Evolutionary conservation across 2,113 vertebrate genomes (phyloP).

Genomic region (Alligator sinensis): DNA sequence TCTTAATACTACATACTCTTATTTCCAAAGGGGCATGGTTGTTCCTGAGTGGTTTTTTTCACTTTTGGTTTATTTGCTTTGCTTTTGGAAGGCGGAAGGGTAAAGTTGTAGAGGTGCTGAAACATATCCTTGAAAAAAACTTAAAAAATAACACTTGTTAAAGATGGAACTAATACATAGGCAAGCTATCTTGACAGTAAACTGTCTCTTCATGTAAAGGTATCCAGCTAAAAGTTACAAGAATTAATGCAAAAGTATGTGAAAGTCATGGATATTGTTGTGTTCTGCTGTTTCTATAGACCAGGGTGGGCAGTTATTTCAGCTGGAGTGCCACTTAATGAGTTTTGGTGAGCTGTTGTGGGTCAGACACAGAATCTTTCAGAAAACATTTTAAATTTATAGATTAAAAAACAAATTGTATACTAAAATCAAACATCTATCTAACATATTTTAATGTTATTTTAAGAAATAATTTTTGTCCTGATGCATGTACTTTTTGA

Average conservation of each 20-base stretch:
- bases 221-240: neutral
- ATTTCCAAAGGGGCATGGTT: neutral
- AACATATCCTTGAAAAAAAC: neutral
- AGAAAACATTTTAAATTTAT: no score
- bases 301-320: no score
- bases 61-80: neutral
- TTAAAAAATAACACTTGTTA: neutral
- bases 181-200: neutral
- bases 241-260: neutral
- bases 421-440: no score
- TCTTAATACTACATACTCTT: neutral
- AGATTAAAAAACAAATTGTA: no score
- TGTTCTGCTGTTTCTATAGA: no score
- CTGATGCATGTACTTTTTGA: no score
- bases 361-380: no score
- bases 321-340: no score
- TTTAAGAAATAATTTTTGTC: no score
- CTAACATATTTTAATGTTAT: no score
- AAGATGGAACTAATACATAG: neutral
- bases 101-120: neutral
- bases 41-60: neutral
- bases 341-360: no score
- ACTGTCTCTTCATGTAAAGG: neutral
- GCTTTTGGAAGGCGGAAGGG: neutral
- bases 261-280: no score